Base-by-base conservation (phyloP, 2,888 invertebrate species). In the Panzeria rudis region DNA sequence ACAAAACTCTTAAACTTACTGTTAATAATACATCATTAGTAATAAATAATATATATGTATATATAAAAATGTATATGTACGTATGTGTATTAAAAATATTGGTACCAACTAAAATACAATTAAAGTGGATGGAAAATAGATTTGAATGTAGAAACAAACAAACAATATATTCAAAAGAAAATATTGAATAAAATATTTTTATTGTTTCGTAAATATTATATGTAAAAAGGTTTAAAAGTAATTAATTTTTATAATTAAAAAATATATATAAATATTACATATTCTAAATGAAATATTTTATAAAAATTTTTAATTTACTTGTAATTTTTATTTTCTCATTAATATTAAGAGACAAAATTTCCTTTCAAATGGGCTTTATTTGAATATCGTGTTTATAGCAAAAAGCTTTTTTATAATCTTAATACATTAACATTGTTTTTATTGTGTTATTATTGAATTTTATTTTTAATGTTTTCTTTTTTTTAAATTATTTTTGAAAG, bases 1-100 rank as follows among this genome's bases (percentile, higher is more conserved):
- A 82, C 82, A 85, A 85, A 85, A 85, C 75, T 59, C 82, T 85
- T 85, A 79, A 85, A 71, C 75, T 82, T 85, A 82, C 78, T 66
- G 64, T 82, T 85, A 82, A 79, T 83, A 83, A 83, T 83, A 79
- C 62, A 69, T 47, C 5, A 69, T 59, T 38, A 75, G 66, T 75
- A 82, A 75, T 68, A 80, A 77, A 71, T 71, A 69, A 73, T 68
- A 68, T 20, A 20, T 20, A 15, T 64, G n/a, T 72, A 4, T 54
- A 32, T 20, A 8, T 66, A 17, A 50, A 13, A 15, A 23, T 35
- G 8, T 52, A 23, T 38, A 17, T 38, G 9, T 54, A 25, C 25
- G 11, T 25, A 25, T 44, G 44, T 38, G 11, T 20, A 56, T 32
- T 47, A 32, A 52, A 52, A 68, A 17, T 66, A 66, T 41, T 56